Evolutionary conservation across 2,113 vertebrate species (phyloP), one percentile per base, ranked within the genome.

Genomic region (Tympanuchus pallidicinctus): DNA sequence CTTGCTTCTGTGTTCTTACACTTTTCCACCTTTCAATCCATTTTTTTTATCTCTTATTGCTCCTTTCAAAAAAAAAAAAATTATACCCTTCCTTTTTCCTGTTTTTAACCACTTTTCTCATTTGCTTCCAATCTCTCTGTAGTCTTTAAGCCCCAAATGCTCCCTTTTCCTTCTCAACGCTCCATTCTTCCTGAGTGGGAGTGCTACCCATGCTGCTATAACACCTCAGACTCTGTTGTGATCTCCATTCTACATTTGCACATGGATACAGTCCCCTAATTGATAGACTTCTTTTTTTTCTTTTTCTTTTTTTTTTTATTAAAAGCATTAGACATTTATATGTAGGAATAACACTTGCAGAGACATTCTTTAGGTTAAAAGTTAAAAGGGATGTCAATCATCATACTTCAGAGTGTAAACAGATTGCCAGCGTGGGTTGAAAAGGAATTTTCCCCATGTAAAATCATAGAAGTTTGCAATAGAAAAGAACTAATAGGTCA

Each of bases 301-400:
- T 36, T 60, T 61, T 36, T 36, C 80, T 50, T 59, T 34, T 60
- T 24, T 36, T 84, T 94, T 94, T 95, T 95, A 96, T 94, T 96
- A 96, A 96, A 92, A 95, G 73, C 91, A 96, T 95, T 96, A 96
- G 94, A 95, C 93, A 95, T 96, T 97, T 97, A 91, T 97, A 94
- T 95, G 93, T 97, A 96, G 90, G 78, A 97, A 97, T 95, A 97
- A 97, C 95, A 97, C 95, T 97, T 96, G 92, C 92, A 95, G 82
- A 97, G 94, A 97, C 90, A 96, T 95, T 97, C 77, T 97, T 91
- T 95, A 91, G 96, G 96, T 96, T 96, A 96, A 95, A 96, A 96
- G 95, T 97, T 97, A 97, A 97, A 97, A 97, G 94, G 94, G 88
- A 96, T 97, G 97, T 96, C 96, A 97, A 96, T 97, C 97, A 97